Percentiles rank a stretch among this genome's conserved stretches.
Evolutionary conservation across 2,797 vertebrate species (phyloP).

Genomic region (Darevskia nairensis): DNA sequence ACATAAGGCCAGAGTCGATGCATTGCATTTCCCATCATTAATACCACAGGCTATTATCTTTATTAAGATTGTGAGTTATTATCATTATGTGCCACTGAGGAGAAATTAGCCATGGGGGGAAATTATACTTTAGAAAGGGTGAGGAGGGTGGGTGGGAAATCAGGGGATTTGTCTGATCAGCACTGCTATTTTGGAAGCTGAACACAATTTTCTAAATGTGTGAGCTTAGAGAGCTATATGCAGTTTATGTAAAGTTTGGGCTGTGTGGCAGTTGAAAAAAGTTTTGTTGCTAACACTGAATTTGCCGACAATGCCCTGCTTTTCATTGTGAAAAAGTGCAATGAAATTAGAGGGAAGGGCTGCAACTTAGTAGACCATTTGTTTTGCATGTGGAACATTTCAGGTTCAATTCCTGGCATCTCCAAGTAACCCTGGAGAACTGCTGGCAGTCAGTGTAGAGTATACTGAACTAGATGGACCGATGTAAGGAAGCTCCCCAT

Average conservation of each 20-base stretch:
- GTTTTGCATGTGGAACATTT: no score
- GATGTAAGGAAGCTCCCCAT: no score
- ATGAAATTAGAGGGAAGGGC: no score
- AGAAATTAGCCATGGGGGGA: conserved; percentile 13
- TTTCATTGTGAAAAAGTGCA: neutral
- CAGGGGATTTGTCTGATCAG: neutral
- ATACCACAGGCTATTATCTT: conserved; percentile 45
- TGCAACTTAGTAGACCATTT: no score
- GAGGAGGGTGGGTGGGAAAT: conserved; percentile 4
- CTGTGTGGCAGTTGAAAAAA: conserved; percentile 27
- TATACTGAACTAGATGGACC: no score
- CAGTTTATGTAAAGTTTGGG: neutral
- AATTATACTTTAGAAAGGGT: conserved; percentile 25
- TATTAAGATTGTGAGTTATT: conserved; percentile 57
- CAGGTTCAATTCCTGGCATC: no score
- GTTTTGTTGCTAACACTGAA: conserved; percentile 1
- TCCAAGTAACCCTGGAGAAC: no score
- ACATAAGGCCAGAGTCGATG: conserved; percentile 47
- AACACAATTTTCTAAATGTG: neutral
- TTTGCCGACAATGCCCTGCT: neutral
- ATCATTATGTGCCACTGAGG: neutral
- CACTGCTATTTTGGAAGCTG: conserved; percentile 27
- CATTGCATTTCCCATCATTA: conserved; percentile 52
- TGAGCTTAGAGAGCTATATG: neutral
- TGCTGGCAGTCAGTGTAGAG: no score